Percentiles rank a stretch among this genome's conserved stretches.
phyloP scores from a whole-genome alignment of 2,888 invertebrate species.

The Syritta pipiens region DNA sequence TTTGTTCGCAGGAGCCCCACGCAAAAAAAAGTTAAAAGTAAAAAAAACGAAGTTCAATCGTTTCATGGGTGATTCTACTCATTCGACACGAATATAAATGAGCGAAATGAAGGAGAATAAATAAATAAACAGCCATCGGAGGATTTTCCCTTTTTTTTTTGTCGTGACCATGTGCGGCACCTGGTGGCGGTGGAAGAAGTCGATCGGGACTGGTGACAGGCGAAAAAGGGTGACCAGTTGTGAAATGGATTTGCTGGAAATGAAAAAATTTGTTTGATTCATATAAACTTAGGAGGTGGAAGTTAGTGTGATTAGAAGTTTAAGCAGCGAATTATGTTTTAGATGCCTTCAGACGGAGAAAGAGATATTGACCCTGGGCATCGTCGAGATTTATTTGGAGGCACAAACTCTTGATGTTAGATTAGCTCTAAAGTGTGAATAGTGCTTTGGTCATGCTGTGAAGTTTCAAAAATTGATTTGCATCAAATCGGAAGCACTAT shows the following conservation, averaged over 20 bases:
- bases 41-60: conserved; percentile 21
- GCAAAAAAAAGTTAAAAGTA: conserved; percentile 21
- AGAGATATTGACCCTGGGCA: too few relatives aligned
- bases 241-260: not conserved
- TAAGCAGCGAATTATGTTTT: too few relatives aligned
- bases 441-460: too few relatives aligned
- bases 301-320: too few relatives aligned
- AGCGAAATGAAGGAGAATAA: conserved; percentile 10
- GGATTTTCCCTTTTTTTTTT: too few relatives aligned
- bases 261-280: conserved; percentile 11
- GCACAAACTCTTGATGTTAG: too few relatives aligned
- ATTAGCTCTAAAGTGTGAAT: too few relatives aligned
- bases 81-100: conserved; percentile 34
- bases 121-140: conserved; percentile 30
- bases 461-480: too few relatives aligned
- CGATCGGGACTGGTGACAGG: not conserved
- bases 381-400: too few relatives aligned
- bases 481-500: too few relatives aligned
- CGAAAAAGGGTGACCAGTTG: conserved; percentile 9
- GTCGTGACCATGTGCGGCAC: conserved; percentile 17
- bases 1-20: too few relatives aligned
- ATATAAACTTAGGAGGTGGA: not conserved
- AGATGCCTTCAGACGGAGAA: too few relatives aligned
- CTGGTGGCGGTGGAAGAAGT: not conserved
- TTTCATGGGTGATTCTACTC: conserved; percentile 12